Conservation (phyloP, 2,888 invertebrate genomes). For the Dione vanillae region DNA sequence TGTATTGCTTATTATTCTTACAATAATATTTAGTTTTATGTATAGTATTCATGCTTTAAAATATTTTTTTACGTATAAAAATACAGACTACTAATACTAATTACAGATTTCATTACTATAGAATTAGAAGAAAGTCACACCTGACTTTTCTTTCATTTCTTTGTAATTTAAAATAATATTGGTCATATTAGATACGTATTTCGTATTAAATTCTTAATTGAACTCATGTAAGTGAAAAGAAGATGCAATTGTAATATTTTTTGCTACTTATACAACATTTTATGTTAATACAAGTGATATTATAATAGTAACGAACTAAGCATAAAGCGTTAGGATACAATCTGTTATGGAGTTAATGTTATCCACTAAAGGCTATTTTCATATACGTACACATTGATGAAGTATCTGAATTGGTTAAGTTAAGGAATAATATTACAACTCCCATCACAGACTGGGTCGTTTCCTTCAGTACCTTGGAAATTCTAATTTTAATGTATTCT, state of each 20-base stretch:
- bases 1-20: slow-evolving; percentile 57
- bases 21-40: slow-evolving; percentile 13
- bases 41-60: background rate
- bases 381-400: slow-evolving; percentile 77
- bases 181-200: too few species aligned
- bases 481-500: slow-evolving; percentile 82
- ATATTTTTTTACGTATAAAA: background rate
- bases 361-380: slow-evolving; percentile 50
- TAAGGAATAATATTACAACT: slow-evolving; percentile 79
- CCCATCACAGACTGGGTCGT: slow-evolving; percentile 71
- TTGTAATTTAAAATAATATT: too few species aligned
- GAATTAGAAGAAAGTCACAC: too few species aligned
- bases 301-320: background rate
- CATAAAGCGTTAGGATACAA: slow-evolving; percentile 37
- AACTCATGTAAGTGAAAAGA: background rate
- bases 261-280: background rate
- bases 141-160: background rate
- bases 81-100: background rate
- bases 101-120: background rate
- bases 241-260: background rate
- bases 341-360: slow-evolving; percentile 49
- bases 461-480: slow-evolving; percentile 67
- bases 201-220: too few species aligned
- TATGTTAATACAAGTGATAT: background rate
- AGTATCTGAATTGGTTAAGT: slow-evolving; percentile 61